A percentile compares a stretch with the other conserved stretches of the same genome.
Evolutionary conservation across 2,113 vertebrate genomes (phyloP).

Genomic region (Galbula dea): DNA sequence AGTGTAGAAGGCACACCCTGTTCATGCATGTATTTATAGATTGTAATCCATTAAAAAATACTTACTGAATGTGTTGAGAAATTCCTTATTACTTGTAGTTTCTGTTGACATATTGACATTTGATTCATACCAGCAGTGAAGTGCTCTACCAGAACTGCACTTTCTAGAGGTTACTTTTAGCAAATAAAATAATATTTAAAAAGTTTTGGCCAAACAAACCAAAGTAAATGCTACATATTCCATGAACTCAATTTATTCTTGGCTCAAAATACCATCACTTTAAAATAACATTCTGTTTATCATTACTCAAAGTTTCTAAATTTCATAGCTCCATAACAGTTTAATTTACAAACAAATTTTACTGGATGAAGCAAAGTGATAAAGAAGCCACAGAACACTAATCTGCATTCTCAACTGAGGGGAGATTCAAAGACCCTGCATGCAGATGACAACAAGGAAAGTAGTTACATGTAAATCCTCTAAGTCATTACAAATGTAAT

Average conservation of each 20-base stretch:
- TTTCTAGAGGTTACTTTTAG: not conserved
- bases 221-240: not conserved
- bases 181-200: not conserved
- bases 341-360: not conserved
- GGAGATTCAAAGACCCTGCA: not conserved
- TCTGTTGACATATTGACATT: not conserved
- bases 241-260: not conserved
- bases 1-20: not conserved
- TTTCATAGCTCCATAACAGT: not conserved
- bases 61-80: not conserved
- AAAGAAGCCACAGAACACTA: not conserved
- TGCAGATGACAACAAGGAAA: not conserved
- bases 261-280: not conserved
- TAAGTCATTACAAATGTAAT: not conserved
- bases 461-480: not conserved
- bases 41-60: not conserved
- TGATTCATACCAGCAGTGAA: not conserved
- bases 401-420: not conserved
- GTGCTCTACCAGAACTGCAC: not conserved
- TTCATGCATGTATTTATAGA: not conserved
- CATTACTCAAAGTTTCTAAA: not conserved
- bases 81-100: not conserved
- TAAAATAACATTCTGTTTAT: not conserved
- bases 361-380: not conserved
- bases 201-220: not conserved